Percentiles rank a stretch among this genome's conserved stretches.
Evolutionary conservation across 1,140 invertebrate genomes (phyloP).

Genomic region (Acarapis woodi): DNA sequence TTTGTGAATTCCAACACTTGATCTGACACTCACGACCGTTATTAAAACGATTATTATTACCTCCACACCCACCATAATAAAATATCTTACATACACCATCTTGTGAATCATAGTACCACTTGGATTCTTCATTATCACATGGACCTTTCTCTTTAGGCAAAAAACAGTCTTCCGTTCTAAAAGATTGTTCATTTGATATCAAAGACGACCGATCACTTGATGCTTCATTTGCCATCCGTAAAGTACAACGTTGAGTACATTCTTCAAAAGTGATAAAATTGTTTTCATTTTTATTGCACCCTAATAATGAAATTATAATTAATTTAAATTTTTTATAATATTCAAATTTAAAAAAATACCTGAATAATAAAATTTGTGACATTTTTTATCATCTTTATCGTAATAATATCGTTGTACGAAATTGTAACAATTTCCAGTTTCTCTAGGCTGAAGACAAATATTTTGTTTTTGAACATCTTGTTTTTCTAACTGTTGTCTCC

Average conservation of each 20-base stretch:
- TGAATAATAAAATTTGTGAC: constrained; percentile 20
- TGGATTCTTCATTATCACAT: constrained; percentile 40
- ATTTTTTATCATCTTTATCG: constrained; percentile 12
- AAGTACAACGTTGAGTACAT: constrained; percentile 23
- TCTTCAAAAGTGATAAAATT: constrained; percentile 36
- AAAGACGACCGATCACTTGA: too few relatives aligned
- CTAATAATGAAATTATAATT: not conserved
- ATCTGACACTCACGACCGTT: constrained; percentile 41
- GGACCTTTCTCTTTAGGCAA: constrained; percentile 40
- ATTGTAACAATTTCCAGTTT: constrained; percentile 34
- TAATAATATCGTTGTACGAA: constrained; percentile 29
- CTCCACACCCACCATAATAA: constrained; percentile 46
- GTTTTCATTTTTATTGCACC: constrained; percentile 28
- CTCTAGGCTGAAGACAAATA: constrained; percentile 32
- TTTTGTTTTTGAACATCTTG: constrained; percentile 7
- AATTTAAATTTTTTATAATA: not conserved
- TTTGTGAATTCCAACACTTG: constrained; percentile 28
- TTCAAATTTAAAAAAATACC: constrained; percentile 29
- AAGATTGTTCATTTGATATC: too few relatives aligned
- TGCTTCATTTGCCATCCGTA: too few relatives aligned
- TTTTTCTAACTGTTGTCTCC: too few relatives aligned
- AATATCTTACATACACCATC: constrained; percentile 52
- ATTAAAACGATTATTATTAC: constrained; percentile 57
- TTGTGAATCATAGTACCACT: constrained; percentile 40
- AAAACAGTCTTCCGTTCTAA: constrained; percentile 22